phyloP scores from a whole-genome alignment of 92 coral and sea anemone species.

The Parazoanthus atlanticus region DNA sequence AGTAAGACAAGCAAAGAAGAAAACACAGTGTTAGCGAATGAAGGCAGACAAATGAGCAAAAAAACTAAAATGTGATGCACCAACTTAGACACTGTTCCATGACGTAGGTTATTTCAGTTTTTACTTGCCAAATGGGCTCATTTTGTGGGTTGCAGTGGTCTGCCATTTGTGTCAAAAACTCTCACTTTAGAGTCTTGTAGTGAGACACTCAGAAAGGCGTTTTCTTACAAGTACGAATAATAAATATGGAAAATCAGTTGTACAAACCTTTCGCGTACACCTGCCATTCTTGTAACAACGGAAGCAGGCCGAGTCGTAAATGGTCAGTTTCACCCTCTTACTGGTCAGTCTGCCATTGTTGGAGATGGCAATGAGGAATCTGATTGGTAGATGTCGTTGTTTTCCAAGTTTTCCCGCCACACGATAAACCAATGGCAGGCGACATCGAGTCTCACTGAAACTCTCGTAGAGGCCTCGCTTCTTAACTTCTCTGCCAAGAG shows the following conservation, averaged over 20 bases:
- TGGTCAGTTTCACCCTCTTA: conserved; percentile 64
- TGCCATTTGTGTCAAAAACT: neutral
- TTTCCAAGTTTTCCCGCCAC: conserved; percentile 56
- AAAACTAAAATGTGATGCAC: too few relatives aligned
- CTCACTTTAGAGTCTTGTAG: neutral
- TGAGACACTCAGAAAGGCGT: neutral
- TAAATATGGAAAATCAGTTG: neutral
- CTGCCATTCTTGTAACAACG: conserved; percentile 68
- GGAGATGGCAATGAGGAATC: conserved; percentile 62
- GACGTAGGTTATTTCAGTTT: too few relatives aligned
- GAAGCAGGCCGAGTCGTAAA: conserved; percentile 82
- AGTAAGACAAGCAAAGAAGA: too few relatives aligned
- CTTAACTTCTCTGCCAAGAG: conserved; percentile 50
- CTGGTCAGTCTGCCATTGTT: conserved; percentile 76
- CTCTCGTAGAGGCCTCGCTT: conserved; percentile 65
- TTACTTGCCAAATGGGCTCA: too few relatives aligned
- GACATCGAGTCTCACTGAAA: conserved; percentile 81
- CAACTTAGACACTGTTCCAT: too few relatives aligned
- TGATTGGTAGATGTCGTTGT: conserved; percentile 62
- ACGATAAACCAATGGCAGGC: conserved; percentile 66
- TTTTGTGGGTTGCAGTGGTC: neutral
- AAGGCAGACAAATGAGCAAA: too few relatives aligned
- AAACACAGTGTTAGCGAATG: too few relatives aligned
- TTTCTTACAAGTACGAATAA: neutral
- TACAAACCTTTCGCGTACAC: conserved; percentile 74